Percentiles rank a stretch among this genome's conserved stretches.
These are phyloP conservation scores for human (Homo sapiens) DNA, from an alignment of 2,113 vertebrate genomes.

Conservation along the genomic window GRCh38 chr3:114751001-114751500, in stretches of 20 bases:
- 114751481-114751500: background rate
- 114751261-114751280: background rate
- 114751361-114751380: background rate
- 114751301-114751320: background rate
- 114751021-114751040: constrained; percentile 30
- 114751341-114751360: background rate
- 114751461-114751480: background rate
- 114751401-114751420: background rate
- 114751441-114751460: constrained; percentile 28
- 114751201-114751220: background rate
- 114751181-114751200: background rate
- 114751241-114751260: background rate
- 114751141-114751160: background rate
- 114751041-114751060: constrained; percentile 44
- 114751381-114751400: constrained; percentile 26
- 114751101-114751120: constrained; percentile 48
- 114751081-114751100: constrained; percentile 28
- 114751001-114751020: constrained; percentile 56
- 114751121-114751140: background rate
- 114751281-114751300: background rate
- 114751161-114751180: background rate
- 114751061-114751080: background rate
- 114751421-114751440: background rate
- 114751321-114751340: constrained; percentile 11
- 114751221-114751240: background rate